Base-by-base conservation (phyloP, 2,888 invertebrate species). In the Amblyteles armatorius region DNA sequence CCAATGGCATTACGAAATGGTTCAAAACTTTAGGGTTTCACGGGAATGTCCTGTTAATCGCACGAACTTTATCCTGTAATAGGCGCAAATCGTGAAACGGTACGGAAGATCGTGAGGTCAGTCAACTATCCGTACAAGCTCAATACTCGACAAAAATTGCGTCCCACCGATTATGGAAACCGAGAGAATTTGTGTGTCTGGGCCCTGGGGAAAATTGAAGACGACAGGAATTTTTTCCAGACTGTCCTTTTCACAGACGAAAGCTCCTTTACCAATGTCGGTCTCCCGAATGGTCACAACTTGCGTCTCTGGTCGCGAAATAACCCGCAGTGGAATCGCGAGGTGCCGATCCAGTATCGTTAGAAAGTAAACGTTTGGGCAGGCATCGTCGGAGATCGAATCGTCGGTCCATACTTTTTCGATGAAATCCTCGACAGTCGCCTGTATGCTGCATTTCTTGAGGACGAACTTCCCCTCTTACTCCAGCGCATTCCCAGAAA, bases 141-240 rank as follows among this genome's bases (percentile, higher is more conserved):
- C 0, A 11, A 19, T 0, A 26, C n/a, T 19, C 55, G 29, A 0
- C 80, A 80, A 16, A 33, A 80, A 4, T 29, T 68, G 29, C 9
- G 44, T 0, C 13, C 19, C 1, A 1, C 2, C 0, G 80, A 80
- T 40, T 13, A 22, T n/a, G 22, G 16, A 16, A 11, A 6, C 3
- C 67, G 84, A 1, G 11, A 82, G 7, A 16, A 57, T n/a, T 88
- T 82, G 57, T 86, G 87, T 44, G 13, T 19, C 0, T 87, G 85
- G 87, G 83, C 79, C 13, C 44, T 65, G 11, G 26, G 1, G 16
- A 55, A 68, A 33, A 55, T 80, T 1, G 22, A 22, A 13, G 68
- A 68, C 5, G 22, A 68, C 19, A 29, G 26, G 1, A 1, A 44
- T 13, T 80, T 80, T 57, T 57, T 80, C 3, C 11, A 22, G 13